Base-by-base conservation (phyloP, 2,113 vertebrate genomes). In the Chamaea fasciata region DNA sequence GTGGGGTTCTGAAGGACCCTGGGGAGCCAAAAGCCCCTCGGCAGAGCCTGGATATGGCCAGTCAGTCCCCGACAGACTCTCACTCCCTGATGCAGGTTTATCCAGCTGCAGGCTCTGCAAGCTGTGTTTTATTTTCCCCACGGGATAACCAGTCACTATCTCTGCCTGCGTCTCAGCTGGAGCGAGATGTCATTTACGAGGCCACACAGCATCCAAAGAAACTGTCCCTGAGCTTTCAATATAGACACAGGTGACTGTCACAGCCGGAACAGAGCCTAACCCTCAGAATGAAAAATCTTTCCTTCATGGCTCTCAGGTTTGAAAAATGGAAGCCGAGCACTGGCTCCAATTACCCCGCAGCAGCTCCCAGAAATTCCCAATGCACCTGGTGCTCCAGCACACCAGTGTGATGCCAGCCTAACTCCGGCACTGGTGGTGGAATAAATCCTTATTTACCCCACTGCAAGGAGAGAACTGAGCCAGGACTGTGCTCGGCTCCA, bases 401-500 rank as follows among this genome's bases (percentile, higher is more conserved):
- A 19, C 9, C 49, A 4, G 59, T 7, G 62, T 21, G 52, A 11
- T 56, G 52, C 77, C 14, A 35, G 55, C 73, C 55, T 11, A 2
- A 28, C 46, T 33, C 56, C 0, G 0, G 35, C 0, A 1, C 65
- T 44, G 69, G 6, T 1, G 2, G 3, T 3, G 8, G n/a, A n/a
- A 37, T 21, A 47, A 65, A 52, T 88, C 67, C 31, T 27, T 15
- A 7, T 63, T 80, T 70, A 28, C 47, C 17, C 15, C 30, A 9
- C 14, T 3, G 7, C 33, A n/a, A 49, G 62, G 31, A 57, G 78
- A 27, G 47, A 33, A 62, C 1, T 1, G 70, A 63, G 57, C 49
- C 3, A 6, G 69, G 44, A 7, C 30, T 15, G 11, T 35, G 26
- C 19, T 41, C 6, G 7, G 11, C 59, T 74, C 33, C 2, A 0